Evolutionary conservation across 2,888 invertebrate species (phyloP).

Genomic region (Allolobophora icterica): DNA sequence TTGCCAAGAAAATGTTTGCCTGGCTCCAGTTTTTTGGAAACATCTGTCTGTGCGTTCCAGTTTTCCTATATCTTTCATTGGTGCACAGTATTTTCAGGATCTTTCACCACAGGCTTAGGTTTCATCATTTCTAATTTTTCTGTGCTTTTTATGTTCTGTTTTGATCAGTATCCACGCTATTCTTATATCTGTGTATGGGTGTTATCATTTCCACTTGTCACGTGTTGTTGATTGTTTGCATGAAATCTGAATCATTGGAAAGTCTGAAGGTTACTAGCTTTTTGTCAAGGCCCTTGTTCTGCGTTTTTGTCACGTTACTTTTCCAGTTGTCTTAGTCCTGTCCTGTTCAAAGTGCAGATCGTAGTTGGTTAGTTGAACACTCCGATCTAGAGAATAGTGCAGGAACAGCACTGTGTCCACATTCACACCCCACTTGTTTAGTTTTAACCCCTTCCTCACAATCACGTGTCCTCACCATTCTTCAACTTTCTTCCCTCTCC

Average conservation of each 20-base stretch:
- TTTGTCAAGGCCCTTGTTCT: background rate
- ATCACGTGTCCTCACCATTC: too few species aligned
- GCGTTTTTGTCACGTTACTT: background rate
- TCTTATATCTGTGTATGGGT: background rate
- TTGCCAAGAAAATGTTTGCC: background rate
- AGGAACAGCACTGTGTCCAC: too few species aligned
- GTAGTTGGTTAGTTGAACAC: background rate
- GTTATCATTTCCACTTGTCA: background rate
- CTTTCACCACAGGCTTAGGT: background rate
- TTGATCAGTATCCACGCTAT: background rate
- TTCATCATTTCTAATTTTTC: background rate
- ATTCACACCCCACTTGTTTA: too few species aligned
- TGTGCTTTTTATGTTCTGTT: background rate
- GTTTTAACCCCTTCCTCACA: too few species aligned
- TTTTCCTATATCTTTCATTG: too few species aligned
- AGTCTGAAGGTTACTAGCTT: background rate
- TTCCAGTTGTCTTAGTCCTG: background rate
- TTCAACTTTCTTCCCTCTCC: too few species aligned
- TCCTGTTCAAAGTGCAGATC: background rate
- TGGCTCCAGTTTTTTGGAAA: background rate
- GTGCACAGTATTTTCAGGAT: background rate
- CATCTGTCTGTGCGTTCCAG: background rate
- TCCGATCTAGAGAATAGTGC: too few species aligned
- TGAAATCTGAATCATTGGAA: background rate
- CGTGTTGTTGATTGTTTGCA: background rate